phyloP scores from a whole-genome alignment of 2,888 invertebrate species.

The Phengaris alcon region DNA sequence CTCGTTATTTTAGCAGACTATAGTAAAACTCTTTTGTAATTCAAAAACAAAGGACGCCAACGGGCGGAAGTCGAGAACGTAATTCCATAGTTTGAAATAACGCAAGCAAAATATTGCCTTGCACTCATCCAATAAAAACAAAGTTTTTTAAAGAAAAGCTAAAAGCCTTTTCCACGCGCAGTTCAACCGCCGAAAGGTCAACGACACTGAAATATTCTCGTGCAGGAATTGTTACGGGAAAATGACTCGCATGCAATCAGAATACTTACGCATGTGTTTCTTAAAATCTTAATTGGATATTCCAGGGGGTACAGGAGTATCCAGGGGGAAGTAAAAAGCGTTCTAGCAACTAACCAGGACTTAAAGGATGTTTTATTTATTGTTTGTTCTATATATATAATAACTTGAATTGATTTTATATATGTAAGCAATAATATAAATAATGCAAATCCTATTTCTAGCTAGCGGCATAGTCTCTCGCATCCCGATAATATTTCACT shows the following conservation, averaged over 20 bases:
- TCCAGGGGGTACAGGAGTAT: slow-evolving; percentile 29
- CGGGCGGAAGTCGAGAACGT: slow-evolving; percentile 26
- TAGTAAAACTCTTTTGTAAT: slow-evolving; percentile 22
- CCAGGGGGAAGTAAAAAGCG: slow-evolving; percentile 4
- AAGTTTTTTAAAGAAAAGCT: slow-evolving; percentile 39
- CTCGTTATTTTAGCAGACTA: neutral
- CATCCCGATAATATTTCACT: slow-evolving; percentile 11
- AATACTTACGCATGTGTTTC: slow-evolving; percentile 33
- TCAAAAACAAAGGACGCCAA: slow-evolving; percentile 19
- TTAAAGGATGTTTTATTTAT: neutral
- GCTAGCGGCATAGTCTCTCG: neutral
- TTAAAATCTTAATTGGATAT: slow-evolving; percentile 27
- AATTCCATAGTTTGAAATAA: slow-evolving; percentile 27
- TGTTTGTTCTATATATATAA: no score
- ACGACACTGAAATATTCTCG: slow-evolving; percentile 42
- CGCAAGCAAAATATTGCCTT: slow-evolving; percentile 28
- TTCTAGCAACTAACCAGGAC: neutral
- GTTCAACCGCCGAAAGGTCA: slow-evolving; percentile 41
- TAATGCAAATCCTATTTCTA: slow-evolving; percentile 1
- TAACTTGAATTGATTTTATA: no score
- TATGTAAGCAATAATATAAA: neutral
- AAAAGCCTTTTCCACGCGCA: slow-evolving; percentile 39
- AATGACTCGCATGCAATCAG: slow-evolving; percentile 43
- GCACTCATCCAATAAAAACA: slow-evolving; percentile 34
- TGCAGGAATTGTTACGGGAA: slow-evolving; percentile 40